phyloP scores from a whole-genome alignment of 2,888 invertebrate genomes.

The Chymomyza caudatula region DNA sequence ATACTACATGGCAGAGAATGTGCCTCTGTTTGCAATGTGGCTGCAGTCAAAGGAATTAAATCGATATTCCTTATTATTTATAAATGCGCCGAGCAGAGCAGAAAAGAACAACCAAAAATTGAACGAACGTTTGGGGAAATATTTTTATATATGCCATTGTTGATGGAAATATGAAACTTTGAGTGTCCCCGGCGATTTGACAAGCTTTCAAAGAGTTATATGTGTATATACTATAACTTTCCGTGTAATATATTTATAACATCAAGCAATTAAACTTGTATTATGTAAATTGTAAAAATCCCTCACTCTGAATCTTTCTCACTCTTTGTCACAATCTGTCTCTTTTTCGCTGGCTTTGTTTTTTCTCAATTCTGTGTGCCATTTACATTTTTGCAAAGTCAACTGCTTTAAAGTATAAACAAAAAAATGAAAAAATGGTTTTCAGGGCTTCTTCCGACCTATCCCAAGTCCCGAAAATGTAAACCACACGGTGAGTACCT shows the following conservation, averaged over 20 bases:
- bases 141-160: neutral
- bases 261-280: neutral
- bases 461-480: conserved; percentile 49
- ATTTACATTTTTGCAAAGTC: neutral
- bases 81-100: conserved; percentile 42
- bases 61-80: conserved; percentile 66
- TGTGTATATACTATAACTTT: neutral
- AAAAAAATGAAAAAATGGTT: neutral
- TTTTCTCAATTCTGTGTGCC: neutral
- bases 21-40: neutral
- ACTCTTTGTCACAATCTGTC: neutral
- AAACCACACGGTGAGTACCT: conserved; percentile 10
- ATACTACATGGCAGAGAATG: conserved; percentile 11
- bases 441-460: conserved; percentile 33
- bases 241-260: neutral
- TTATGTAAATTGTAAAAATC: neutral
- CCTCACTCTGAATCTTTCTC: neutral
- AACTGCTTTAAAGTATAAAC: neutral
- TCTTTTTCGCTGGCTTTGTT: neutral
- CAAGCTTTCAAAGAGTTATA: conserved; percentile 14
- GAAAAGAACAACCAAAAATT: conserved; percentile 18
- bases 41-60: conserved; percentile 46
- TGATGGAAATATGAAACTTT: conserved; percentile 9
- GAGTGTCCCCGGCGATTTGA: neutral
- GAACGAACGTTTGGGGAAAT: conserved; percentile 4